These are phyloP conservation scores for Lophura nycthemera DNA, from an alignment of 2,113 vertebrate genomes.

Conservation along the genomic window DNA sequence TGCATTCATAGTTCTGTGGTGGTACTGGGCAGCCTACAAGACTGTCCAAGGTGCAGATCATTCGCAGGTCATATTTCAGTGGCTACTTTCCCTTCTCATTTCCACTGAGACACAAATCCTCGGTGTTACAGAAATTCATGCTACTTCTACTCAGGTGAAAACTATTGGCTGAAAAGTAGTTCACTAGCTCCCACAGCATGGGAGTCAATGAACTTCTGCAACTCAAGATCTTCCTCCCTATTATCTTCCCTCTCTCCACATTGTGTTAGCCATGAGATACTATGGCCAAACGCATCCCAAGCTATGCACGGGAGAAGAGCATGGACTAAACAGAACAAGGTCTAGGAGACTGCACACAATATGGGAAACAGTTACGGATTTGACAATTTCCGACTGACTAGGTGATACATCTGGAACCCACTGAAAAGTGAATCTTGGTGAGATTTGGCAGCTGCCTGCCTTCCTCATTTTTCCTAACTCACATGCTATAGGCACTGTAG, in stretches of 20 bases:
- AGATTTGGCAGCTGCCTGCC: background rate
- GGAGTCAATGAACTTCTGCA: background rate
- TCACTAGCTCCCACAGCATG: background rate
- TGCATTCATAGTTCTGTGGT: background rate
- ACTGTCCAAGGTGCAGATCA: background rate
- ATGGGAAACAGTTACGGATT: background rate
- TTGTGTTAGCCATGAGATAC: background rate
- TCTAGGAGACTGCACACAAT: background rate
- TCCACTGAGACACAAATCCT: background rate
- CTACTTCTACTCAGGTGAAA: background rate
- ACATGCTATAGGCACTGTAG: background rate
- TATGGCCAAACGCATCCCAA: background rate
- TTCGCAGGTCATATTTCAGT: background rate
- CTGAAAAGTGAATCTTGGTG: background rate
- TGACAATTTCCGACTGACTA: background rate
- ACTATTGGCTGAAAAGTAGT: background rate
- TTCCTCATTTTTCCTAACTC: background rate
- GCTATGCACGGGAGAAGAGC: background rate
- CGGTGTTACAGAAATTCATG: background rate
- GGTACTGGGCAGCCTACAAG: background rate
- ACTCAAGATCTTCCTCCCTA: background rate
- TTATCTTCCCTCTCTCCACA: fast-evolving
- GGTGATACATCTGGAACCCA: background rate
- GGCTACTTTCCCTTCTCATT: background rate
- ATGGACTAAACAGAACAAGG: background rate